phyloP scores from a whole-genome alignment of 2,113 vertebrate species.

The Corythornis madagascariensis region DNA sequence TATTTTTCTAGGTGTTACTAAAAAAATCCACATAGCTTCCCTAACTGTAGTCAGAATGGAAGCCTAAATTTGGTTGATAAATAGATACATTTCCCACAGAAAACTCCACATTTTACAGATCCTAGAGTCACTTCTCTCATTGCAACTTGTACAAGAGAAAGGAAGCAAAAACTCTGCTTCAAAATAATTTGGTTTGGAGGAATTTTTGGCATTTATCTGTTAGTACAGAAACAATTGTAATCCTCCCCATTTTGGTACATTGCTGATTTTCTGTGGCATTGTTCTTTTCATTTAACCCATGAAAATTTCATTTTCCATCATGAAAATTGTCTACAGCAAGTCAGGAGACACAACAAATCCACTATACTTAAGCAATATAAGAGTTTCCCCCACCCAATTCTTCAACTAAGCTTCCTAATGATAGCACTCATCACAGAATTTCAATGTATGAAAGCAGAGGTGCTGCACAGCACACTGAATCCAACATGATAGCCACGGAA shows the following conservation, averaged over 20 bases:
- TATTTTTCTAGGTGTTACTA: not conserved
- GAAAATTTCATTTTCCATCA: not conserved
- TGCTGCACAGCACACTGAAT: not conserved
- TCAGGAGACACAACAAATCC: not conserved
- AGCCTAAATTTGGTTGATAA: not conserved
- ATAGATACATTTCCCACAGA: not conserved
- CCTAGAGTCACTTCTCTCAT: not conserved
- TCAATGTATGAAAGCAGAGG: not conserved
- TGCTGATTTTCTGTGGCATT: not conserved
- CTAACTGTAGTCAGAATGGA: not conserved
- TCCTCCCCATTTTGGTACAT: not conserved
- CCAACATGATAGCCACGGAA: not conserved
- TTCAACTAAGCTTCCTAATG: constrained; percentile 17
- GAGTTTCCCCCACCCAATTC: not conserved
- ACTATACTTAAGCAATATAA: not conserved
- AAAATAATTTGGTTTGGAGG: not conserved
- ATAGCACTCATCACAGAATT: not conserved
- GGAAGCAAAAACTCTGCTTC: not conserved
- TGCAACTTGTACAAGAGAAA: not conserved
- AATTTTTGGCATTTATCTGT: not conserved
- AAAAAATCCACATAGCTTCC: not conserved
- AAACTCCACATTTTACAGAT: not conserved
- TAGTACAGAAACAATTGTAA: not conserved
- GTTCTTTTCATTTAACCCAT: not conserved
- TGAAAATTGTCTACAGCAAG: not conserved